A percentile compares a stretch with the other conserved stretches of the same genome.
Conservation (phyloP, 2,113 vertebrate genomes). For the Podilymbus podiceps region DNA sequence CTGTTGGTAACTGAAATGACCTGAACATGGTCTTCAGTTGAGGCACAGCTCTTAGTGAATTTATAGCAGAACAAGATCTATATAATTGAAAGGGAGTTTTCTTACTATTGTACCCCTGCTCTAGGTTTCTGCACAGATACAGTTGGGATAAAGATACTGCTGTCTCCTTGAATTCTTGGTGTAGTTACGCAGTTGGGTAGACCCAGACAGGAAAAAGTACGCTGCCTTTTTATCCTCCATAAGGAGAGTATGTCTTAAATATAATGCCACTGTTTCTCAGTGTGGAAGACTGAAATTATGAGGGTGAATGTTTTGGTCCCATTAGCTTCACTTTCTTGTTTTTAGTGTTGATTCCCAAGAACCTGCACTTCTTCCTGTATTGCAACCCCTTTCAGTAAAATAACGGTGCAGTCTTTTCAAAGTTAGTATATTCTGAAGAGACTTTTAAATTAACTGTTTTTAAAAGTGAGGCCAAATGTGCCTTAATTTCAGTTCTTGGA, state of each 20-base stretch:
- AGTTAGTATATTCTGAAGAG: neutral
- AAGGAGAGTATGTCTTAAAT: neutral
- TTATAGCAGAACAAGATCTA: neutral
- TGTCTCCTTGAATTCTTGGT: neutral
- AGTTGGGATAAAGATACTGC: neutral
- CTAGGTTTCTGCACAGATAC: neutral
- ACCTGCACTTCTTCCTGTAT: neutral
- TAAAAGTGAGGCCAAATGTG: slow-evolving; percentile 33
- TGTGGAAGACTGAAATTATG: neutral
- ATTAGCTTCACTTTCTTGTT: neutral
- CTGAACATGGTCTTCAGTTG: neutral
- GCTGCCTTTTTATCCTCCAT: neutral
- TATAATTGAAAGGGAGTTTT: fast-evolving
- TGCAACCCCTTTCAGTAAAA: neutral
- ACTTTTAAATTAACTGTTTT: slow-evolving; percentile 8
- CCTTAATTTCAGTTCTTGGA: slow-evolving; percentile 53
- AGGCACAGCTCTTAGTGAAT: neutral
- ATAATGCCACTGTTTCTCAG: neutral
- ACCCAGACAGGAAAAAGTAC: neutral
- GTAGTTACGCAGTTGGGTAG: neutral
- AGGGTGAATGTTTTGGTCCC: neutral
- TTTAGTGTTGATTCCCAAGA: neutral
- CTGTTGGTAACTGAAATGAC: neutral
- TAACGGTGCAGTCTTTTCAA: neutral
- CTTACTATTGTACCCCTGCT: neutral